Evolutionary conservation across 2,797 vertebrate species (phyloP), one percentile per base, ranked within the genome.

Genomic region (Philypnodon macrostomus): DNA sequence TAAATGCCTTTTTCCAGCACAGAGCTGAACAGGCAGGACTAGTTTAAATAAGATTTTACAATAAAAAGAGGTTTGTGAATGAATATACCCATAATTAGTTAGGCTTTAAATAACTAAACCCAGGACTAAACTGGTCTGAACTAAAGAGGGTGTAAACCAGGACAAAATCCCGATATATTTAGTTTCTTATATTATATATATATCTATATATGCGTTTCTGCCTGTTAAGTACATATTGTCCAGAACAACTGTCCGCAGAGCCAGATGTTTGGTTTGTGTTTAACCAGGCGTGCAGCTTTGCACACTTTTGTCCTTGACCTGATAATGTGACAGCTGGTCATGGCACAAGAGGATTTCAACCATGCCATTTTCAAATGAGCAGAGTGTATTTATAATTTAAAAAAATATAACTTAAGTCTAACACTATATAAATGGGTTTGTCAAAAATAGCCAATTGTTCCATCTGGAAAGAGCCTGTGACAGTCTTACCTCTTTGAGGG

Each of bases 401-500:
- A 56, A 71, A 70, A n/a, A n/a, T n/a, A n/a, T n/a, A n/a, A n/a
- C n/a, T n/a, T n/a, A n/a, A n/a, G n/a, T n/a, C n/a, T n/a, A n/a
- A n/a, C n/a, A n/a, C n/a, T n/a, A n/a, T n/a, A n/a, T n/a, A n/a
- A n/a, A n/a, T n/a, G n/a, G n/a, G n/a, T n/a, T n/a, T n/a, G n/a
- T n/a, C n/a, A n/a, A n/a, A n/a, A n/a, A n/a, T n/a, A n/a, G n/a
- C n/a, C n/a, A n/a, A n/a, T n/a, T n/a, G n/a, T n/a, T n/a, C 5
- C 6, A 6, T 23, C 3, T 23, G 6, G 21, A 23, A 23, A 23
- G 21, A 3, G 21, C 3, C 21, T 23, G 6, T 29, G 14, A 17
- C 27, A 12, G 48, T 37, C 90, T 92, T 87, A 98, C 96, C 95
- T 98, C 96, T 74, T 97, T 93, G 38, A 98, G 93, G 4, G 96